Percentiles rank a stretch among this genome's conserved stretches.
These are phyloP conservation scores for Scaptomyza pallida DNA, from an alignment of 1,140 invertebrate species.

Conservation along the genomic window DNA sequence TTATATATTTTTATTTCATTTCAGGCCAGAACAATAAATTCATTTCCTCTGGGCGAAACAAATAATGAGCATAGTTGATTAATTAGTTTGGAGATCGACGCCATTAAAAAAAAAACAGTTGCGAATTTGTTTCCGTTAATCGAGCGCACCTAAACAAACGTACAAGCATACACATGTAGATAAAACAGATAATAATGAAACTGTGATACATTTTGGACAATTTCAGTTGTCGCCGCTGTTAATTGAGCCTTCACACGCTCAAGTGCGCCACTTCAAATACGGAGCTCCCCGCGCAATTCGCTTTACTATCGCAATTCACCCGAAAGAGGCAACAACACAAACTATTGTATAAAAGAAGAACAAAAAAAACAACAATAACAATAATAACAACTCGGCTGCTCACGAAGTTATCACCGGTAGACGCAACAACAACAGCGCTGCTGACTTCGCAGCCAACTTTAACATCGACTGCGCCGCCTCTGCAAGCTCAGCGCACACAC, in stretches of 20 bases:
- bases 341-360: slow-evolving; percentile 16
- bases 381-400: slow-evolving; percentile 5
- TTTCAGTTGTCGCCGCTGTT: slow-evolving; percentile 58
- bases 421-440: slow-evolving; percentile 28
- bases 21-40: slow-evolving; percentile 44
- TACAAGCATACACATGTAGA: slow-evolving; percentile 21
- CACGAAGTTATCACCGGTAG: slow-evolving; percentile 33
- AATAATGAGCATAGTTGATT: slow-evolving; percentile 40
- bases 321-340: slow-evolving; percentile 40
- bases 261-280: slow-evolving; percentile 71
- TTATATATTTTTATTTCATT: slow-evolving; percentile 45
- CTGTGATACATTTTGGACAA: slow-evolving; percentile 60
- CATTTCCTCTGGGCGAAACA: slow-evolving; percentile 11
- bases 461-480: background rate
- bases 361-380: slow-evolving; percentile 42
- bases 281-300: slow-evolving; percentile 6
- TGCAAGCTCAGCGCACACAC: slow-evolving; percentile 1
- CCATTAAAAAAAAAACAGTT: slow-evolving; percentile 27
- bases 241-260: slow-evolving; percentile 76
- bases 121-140: slow-evolving; percentile 47
- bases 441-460: background rate
- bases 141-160: background rate
- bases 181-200: slow-evolving; percentile 72
- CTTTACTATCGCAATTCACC: slow-evolving; percentile 41
- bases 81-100: slow-evolving; percentile 12